A percentile compares a stretch with the other conserved stretches of the same genome.
Evolutionary conservation across 2,888 invertebrate species (phyloP).

Genomic region (Rhyacophila evoluta): DNA sequence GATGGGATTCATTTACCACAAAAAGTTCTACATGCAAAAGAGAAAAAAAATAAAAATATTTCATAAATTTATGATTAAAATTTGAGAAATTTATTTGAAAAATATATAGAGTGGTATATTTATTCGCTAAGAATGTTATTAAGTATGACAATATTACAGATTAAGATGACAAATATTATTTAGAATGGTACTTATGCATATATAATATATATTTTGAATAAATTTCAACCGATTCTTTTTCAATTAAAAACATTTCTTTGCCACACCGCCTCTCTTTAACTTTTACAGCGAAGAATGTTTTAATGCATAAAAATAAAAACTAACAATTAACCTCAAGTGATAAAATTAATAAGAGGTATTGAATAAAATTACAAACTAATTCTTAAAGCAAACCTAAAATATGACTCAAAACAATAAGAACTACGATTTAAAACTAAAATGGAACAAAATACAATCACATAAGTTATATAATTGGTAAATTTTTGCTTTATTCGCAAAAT

Average conservation of each 20-base stretch:
- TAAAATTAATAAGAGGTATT: background rate
- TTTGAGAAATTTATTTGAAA: too few relatives aligned
- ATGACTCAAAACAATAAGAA: conserved; percentile 33
- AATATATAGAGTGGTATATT: too few relatives aligned
- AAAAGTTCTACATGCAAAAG: too few relatives aligned
- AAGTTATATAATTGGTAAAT: conserved; percentile 27
- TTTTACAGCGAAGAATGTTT: background rate
- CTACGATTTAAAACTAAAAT: conserved; percentile 32
- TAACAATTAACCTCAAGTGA: background rate
- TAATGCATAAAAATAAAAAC: background rate
- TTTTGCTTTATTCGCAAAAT: background rate
- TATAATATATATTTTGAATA: too few relatives aligned
- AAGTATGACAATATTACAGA: too few relatives aligned
- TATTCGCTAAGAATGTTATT: too few relatives aligned
- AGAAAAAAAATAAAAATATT: too few relatives aligned
- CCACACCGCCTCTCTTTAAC: background rate
- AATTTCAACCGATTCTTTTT: too few relatives aligned
- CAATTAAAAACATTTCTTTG: background rate
- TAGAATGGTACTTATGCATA: too few relatives aligned
- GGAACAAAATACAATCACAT: conserved; percentile 41
- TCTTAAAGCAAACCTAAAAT: conserved; percentile 30
- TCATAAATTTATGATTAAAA: too few relatives aligned
- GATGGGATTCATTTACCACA: too few relatives aligned
- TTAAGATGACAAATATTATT: too few relatives aligned
- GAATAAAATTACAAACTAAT: background rate